Evolutionary conservation across 1,140 invertebrate genomes (phyloP).

Genomic region (Scaptomyza montana): DNA sequence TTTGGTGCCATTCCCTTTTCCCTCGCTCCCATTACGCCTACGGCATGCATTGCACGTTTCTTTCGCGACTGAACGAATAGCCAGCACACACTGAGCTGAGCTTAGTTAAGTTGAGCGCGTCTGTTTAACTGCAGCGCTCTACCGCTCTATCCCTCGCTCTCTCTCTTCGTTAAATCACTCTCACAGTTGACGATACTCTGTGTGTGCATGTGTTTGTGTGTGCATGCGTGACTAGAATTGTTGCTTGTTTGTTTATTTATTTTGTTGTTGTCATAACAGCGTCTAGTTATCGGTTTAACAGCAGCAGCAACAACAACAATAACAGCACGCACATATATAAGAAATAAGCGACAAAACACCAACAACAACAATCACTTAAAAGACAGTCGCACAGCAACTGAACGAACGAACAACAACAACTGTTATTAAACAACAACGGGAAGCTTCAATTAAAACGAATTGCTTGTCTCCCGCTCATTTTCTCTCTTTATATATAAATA

Average conservation of each 20-base stretch:
- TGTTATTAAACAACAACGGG: constrained; percentile 35
- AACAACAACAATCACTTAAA: constrained; percentile 35
- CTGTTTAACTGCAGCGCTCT: constrained; percentile 45
- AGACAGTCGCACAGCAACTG: constrained; percentile 1
- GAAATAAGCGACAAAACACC: constrained; percentile 19
- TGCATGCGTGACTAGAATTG: constrained; percentile 69
- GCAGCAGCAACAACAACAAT: constrained; percentile 25
- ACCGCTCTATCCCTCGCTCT: background rate
- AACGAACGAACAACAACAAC: constrained; percentile 5
- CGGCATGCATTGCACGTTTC: constrained; percentile 63
- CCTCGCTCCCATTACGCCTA: constrained; percentile 1
- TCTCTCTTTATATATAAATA: background rate
- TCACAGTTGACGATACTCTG: constrained; percentile 16
- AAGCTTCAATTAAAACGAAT: constrained; percentile 50
- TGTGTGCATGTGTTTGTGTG: constrained; percentile 2
- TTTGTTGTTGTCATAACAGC: constrained; percentile 73
- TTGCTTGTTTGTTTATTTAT: constrained; percentile 37
- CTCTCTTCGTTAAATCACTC: constrained; percentile 27
- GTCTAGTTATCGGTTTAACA: constrained; percentile 70
- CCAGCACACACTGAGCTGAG: constrained; percentile 48
- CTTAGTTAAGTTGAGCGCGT: constrained; percentile 72
- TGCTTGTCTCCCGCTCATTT: constrained; percentile 1
- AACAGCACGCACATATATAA: constrained; percentile 41
- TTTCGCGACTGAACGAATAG: constrained; percentile 15
- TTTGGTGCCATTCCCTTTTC: constrained; percentile 17